phyloP scores from a whole-genome alignment of 2,113 vertebrate species.

The Seriola aureovittata region DNA sequence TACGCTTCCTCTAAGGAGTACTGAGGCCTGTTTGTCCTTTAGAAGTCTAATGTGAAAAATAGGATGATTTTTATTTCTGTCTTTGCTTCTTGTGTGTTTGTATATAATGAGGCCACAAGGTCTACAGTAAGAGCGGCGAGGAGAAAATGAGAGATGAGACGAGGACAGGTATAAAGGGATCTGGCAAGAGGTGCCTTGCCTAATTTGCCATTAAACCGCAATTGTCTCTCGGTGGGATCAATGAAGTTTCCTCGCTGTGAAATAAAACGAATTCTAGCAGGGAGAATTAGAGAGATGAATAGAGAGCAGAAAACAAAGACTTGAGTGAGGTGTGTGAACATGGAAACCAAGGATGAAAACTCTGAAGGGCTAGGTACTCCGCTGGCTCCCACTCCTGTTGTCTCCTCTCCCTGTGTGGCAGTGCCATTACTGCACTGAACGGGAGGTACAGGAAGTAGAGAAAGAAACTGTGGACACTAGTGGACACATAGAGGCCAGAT shows the following conservation, averaged over 20 bases:
- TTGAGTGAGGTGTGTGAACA: conserved; percentile 33
- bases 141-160: conserved; percentile 29
- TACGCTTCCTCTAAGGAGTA: conserved; percentile 45
- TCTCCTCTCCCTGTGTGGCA: conserved; percentile 25
- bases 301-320: conserved; percentile 16
- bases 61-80: conserved; percentile 62
- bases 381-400: neutral
- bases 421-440: conserved; percentile 35
- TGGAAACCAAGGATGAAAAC: conserved; percentile 4
- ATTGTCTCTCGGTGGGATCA: conserved; percentile 41
- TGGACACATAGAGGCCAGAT: conserved; percentile 61
- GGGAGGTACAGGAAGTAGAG: conserved; percentile 2
- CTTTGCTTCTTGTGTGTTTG: conserved; percentile 42
- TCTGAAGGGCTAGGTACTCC: neutral
- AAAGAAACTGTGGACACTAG: conserved; percentile 21
- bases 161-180: conserved; percentile 33
- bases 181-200: conserved; percentile 14
- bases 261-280: conserved; percentile 36
- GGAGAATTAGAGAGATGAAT: conserved; percentile 34
- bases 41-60: conserved; percentile 67
- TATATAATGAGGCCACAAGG: conserved; percentile 65
- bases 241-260: conserved; percentile 28
- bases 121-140: conserved; percentile 23
- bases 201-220: conserved; percentile 51
- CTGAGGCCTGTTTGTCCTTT: conserved; percentile 59